A percentile compares a stretch with the other conserved stretches of the same genome.
Evolutionary conservation across 2,888 invertebrate species (phyloP).

Genomic region (Holacanthella duospinosa): DNA sequence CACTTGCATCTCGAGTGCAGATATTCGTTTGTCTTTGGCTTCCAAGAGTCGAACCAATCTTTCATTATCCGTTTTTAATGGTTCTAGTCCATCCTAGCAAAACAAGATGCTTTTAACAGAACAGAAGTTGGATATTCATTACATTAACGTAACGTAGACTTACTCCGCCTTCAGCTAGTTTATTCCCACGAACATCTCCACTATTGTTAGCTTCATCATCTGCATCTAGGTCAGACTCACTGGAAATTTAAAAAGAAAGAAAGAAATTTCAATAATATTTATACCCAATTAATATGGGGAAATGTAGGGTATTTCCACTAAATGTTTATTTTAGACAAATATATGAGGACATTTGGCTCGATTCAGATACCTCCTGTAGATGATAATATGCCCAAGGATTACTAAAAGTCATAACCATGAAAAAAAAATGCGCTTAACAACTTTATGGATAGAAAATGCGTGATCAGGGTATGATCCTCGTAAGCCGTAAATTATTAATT

Average conservation of each 20-base stretch:
- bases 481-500: too few relatives aligned
- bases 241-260: conserved; percentile 36
- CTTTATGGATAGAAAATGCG: too few relatives aligned
- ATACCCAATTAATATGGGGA: neutral
- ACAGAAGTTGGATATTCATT: neutral
- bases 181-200: conserved; percentile 19
- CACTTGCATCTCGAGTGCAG: conserved; percentile 36
- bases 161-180: conserved; percentile 9
- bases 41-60: conserved; percentile 27
- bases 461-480: too few relatives aligned
- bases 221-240: conserved; percentile 52
- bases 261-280: neutral
- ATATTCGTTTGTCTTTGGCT: conserved; percentile 34
- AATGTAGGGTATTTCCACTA: neutral
- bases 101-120: neutral
- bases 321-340: neutral
- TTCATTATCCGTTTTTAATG: conserved; percentile 30
- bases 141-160: neutral
- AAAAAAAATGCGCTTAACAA: too few relatives aligned
- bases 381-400: too few relatives aligned
- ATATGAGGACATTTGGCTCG: neutral
- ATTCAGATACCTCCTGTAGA: too few relatives aligned
- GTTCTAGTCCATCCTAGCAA: neutral
- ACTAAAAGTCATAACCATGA: too few relatives aligned
- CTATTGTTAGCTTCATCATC: conserved; percentile 49